phyloP scores from a whole-genome alignment of 2,113 vertebrate species.

The Oenanthe oenanthe region DNA sequence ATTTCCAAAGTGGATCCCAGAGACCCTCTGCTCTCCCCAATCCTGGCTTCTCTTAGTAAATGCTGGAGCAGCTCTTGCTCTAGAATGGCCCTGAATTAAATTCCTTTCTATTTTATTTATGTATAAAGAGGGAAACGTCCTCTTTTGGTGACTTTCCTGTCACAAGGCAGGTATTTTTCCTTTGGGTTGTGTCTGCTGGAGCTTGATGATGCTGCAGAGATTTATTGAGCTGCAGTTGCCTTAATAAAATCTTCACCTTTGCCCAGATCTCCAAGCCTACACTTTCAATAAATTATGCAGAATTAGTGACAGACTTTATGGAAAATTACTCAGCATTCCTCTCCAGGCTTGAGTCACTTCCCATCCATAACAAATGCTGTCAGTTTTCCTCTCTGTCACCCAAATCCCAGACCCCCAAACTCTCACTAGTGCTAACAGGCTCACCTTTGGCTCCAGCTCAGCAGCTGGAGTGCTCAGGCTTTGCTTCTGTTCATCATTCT shows the following conservation, averaged over 20 bases:
- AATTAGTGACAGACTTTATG: neutral
- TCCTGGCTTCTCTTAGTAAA: neutral
- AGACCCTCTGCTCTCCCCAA: neutral
- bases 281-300: neutral
- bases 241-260: conserved; percentile 41
- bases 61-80: neutral
- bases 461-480: neutral
- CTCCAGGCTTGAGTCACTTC: neutral
- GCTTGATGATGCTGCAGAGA: neutral
- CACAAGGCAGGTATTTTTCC: neutral
- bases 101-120: neutral
- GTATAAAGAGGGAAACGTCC: neutral
- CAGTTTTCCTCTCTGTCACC: neutral
- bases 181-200: neutral
- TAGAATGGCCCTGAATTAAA: neutral
- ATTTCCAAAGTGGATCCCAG: neutral
- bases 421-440: neutral
- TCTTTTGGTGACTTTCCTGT: neutral
- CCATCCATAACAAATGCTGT: neutral
- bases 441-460: conserved; percentile 13
- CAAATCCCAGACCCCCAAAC: neutral
- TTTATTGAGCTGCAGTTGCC: neutral
- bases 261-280: neutral
- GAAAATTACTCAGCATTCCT: neutral
- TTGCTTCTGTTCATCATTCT: neutral